Evolutionary conservation across 2,797 vertebrate species (phyloP), one percentile per base, ranked within the genome.

Genomic region (Hydrolagus colliei): DNA sequence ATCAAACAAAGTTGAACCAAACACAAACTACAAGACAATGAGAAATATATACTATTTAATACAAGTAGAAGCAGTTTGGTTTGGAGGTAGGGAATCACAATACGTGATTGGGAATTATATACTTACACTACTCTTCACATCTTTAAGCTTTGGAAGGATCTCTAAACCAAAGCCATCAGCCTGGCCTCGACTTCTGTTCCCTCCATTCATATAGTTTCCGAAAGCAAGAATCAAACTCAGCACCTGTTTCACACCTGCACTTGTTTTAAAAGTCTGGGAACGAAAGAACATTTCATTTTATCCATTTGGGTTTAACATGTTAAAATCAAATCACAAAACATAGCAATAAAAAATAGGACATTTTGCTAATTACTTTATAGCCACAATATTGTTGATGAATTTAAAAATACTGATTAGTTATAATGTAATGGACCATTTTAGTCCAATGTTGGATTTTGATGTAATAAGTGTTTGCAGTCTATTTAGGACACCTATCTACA

Each of bases 161-260:
- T 99, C 98, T 86, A 99, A 89, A 85, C 94, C 94, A 92, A 99
- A 99, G n/a, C 98, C 97, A 87, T 99, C 98, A 0, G 98, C 98
- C 88, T 99, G 97, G 84, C 98, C 98, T 88, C 98, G 92, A 8
- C 97, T 96, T 67, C 96, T 94, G 91, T 99, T 99, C 86, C 98
- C 97, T 88, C 97, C 97, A 22, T 99, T 99, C 98, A 99, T 98
- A 90, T 96, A 98, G 93, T 99, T 99, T 82, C 98, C 98, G 88
- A 99, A 97, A 63, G 96, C 96, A 86, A 99, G 94, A 87, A 99
- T 95, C 91, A 99, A 92, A 87, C 96, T 96, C 73, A 99, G 92
- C 86, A 99, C 93, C 87, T 94, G 93, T 92, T 97, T 92, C 71
- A 99, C 96, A 82, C 93, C 92, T 88, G 93, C 87, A 62, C 95